Conservation (phyloP, 1,140 invertebrate genomes). For the Aleiodes sp. region DNA sequence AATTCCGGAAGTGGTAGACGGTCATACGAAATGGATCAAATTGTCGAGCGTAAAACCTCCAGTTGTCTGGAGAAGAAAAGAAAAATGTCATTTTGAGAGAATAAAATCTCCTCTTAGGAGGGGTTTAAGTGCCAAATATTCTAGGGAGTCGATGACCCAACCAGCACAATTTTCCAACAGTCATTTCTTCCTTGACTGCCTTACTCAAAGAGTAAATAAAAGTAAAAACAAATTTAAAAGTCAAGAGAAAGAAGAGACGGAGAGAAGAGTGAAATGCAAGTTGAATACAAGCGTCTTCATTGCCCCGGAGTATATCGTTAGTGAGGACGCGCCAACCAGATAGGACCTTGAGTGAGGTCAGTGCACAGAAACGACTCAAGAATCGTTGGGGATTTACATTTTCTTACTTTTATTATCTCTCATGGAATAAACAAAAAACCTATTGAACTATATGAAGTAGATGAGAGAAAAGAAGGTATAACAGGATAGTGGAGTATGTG, state of each 20-base stretch:
- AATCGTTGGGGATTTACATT: slow-evolving; percentile 22
- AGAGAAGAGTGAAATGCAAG: slow-evolving; percentile 21
- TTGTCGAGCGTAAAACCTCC: not conserved
- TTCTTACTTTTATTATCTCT: slow-evolving; percentile 14
- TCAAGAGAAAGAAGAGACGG: not conserved
- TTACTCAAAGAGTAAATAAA: not conserved
- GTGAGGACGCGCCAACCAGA: slow-evolving; percentile 23
- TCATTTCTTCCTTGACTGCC: slow-evolving; percentile 19
- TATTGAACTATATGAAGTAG: not conserved
- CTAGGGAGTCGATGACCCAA: slow-evolving; percentile 20
- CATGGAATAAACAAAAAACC: slow-evolving; percentile 1
- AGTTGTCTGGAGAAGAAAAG: not conserved
- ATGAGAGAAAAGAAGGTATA: not conserved
- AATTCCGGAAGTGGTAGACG: slow-evolving; percentile 19
- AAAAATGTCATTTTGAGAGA: slow-evolving; percentile 1
- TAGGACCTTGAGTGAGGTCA: slow-evolving; percentile 52
- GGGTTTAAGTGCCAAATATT: slow-evolving; percentile 23
- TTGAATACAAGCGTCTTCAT: slow-evolving; percentile 25
- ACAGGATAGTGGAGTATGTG: not conserved
- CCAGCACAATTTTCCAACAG: slow-evolving; percentile 24
- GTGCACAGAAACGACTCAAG: slow-evolving; percentile 33
- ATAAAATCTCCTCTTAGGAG: not conserved
- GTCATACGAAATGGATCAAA: slow-evolving; percentile 7
- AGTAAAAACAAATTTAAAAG: not conserved
- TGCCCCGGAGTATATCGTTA: slow-evolving; percentile 15